Conservation (phyloP, 2,797 vertebrate species). For the Pyrocephalus nanus region DNA sequence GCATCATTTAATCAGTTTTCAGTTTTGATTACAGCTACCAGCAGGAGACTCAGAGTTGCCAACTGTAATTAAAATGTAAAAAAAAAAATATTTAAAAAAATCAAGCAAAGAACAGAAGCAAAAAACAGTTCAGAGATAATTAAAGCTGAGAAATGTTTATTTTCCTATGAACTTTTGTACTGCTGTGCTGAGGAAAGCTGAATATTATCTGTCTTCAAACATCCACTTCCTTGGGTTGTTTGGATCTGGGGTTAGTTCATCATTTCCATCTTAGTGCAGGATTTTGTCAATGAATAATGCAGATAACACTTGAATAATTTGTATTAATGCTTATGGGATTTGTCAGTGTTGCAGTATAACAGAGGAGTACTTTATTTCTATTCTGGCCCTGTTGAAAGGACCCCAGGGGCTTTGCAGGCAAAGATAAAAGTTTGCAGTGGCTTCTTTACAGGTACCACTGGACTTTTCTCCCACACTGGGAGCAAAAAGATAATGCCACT, state of each 20-base stretch:
- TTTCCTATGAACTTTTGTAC: neutral
- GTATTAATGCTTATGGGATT: neutral
- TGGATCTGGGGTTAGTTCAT: neutral
- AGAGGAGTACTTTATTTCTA: neutral
- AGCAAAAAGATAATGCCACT: neutral
- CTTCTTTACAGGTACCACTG: neutral
- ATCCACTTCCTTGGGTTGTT: neutral
- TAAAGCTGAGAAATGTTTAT: conserved; percentile 14
- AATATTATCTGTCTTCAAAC: neutral
- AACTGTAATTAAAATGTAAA: conserved; percentile 41
- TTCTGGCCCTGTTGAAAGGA: neutral
- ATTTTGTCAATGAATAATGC: neutral
- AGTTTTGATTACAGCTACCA: conserved; percentile 43
- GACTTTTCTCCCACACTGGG: neutral
- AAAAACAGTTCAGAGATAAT: neutral
- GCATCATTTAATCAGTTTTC: conserved; percentile 32
- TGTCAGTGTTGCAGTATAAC: neutral
- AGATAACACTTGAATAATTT: neutral
- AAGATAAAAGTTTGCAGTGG: neutral
- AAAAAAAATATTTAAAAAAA: neutral
- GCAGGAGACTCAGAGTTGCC: conserved; percentile 16
- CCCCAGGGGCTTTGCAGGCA: neutral
- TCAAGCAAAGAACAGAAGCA: neutral
- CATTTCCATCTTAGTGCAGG: neutral
- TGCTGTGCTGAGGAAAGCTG: neutral